These are phyloP conservation scores for Takifugu flavidus DNA, from an alignment of 2,113 vertebrate genomes.

Conservation along the genomic window DNA sequence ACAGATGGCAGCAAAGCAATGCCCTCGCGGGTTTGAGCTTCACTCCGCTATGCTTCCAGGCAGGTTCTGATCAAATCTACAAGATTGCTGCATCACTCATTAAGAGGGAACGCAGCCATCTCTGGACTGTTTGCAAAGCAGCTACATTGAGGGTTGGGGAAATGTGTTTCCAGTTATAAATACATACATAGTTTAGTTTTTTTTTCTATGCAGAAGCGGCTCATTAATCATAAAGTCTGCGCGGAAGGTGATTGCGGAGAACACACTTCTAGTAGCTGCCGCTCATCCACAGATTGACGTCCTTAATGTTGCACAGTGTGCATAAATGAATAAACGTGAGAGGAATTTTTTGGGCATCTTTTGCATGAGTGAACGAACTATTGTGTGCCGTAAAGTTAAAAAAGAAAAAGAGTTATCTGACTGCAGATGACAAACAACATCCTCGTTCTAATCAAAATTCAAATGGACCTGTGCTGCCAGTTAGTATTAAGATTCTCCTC, in stretches of 20 bases:
- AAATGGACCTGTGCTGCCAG: background rate
- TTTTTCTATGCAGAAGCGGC: background rate
- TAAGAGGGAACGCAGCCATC: conserved; percentile 2
- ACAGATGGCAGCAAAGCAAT: no score
- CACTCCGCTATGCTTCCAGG: conserved; percentile 24
- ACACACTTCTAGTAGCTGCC: conserved; percentile 8
- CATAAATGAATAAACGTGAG: conserved; percentile 1
- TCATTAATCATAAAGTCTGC: conserved; percentile 24
- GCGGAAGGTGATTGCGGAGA: background rate
- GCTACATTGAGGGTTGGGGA: no score
- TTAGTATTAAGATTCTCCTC: conserved; percentile 5
- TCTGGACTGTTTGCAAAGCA: no score
- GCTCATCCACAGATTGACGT: conserved; percentile 29
- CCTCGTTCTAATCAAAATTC: background rate
- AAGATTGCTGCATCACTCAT: conserved; percentile 21
- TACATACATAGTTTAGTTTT: no score
- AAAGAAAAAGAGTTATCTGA: no score
- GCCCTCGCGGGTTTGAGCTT: no score
- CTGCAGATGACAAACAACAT: no score
- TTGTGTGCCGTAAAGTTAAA: background rate
- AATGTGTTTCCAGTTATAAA: no score
- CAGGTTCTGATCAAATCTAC: conserved; percentile 33
- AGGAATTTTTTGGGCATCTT: conserved; percentile 8
- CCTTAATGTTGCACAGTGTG: conserved; percentile 18
- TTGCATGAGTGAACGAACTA: background rate